Evolutionary conservation across 2,113 vertebrate genomes (phyloP).

Genomic region (Sapajus apella): DNA sequence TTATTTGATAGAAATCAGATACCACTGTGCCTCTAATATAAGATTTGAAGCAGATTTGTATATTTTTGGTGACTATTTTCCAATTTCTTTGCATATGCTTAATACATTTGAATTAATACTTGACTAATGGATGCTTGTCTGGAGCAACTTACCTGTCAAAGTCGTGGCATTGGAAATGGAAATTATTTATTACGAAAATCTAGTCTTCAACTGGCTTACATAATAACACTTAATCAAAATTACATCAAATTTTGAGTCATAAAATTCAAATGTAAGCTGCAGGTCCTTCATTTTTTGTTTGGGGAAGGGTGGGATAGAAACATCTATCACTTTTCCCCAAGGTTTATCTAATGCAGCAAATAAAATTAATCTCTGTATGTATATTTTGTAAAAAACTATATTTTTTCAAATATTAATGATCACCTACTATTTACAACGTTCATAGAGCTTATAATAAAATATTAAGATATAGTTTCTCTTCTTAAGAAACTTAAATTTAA

Average conservation of each 20-base stretch:
- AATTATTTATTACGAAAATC: conserved; percentile 45
- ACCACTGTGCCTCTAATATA: not conserved
- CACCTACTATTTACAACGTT: not conserved
- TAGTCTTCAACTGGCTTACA: conserved; percentile 12
- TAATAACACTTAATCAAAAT: conserved; percentile 44
- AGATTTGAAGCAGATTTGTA: not conserved
- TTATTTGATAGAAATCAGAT: conserved; percentile 40
- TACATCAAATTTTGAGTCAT: not conserved
- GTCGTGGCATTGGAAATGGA: not conserved
- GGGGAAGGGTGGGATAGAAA: not conserved
- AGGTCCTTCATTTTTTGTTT: not conserved
- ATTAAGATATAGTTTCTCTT: not conserved
- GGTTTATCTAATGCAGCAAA: not conserved
- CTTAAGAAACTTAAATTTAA: not conserved
- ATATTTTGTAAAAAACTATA: not conserved
- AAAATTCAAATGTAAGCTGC: not conserved
- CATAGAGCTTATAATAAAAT: not conserved
- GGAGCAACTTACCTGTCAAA: conserved; percentile 53
- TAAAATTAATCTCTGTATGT: not conserved
- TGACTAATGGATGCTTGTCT: conserved; percentile 46
- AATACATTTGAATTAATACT: conserved; percentile 58
- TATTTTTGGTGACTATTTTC: conserved; percentile 38
- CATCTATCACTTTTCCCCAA: not conserved
- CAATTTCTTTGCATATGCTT: conserved; percentile 35
- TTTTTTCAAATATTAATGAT: not conserved